Conservation (phyloP, 2,797 vertebrate genomes). For the Lemur catta region DNA sequence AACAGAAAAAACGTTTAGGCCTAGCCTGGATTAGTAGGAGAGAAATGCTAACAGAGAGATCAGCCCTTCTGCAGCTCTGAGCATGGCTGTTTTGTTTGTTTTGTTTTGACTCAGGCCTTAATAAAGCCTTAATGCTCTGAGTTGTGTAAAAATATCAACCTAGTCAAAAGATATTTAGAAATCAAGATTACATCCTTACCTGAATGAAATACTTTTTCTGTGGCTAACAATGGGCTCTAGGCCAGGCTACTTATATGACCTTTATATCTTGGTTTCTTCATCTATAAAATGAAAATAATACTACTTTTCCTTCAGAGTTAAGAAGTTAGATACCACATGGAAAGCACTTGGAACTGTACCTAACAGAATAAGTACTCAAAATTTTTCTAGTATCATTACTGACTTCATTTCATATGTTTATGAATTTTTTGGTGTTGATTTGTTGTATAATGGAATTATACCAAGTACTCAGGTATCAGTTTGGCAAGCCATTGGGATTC, state of each 20-base stretch:
- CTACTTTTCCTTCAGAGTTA: not conserved
- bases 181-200: not conserved
- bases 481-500: not conserved
- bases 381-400: not conserved
- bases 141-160: not conserved
- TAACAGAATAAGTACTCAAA: not conserved
- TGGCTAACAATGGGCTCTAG: not conserved
- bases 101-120: not conserved
- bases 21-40: not conserved
- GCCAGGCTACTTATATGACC: not conserved
- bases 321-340: not conserved
- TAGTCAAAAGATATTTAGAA: not conserved
- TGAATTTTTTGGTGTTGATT: not conserved
- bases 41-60: not conserved
- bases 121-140: not conserved
- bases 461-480: not conserved
- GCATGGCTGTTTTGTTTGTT: not conserved
- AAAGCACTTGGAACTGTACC: not conserved
- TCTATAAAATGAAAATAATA: constrained; percentile 10
- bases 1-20: not conserved
- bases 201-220: not conserved
- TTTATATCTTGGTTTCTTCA: not conserved
- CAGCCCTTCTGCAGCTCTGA: not conserved
- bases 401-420: not conserved
- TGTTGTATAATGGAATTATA: not conserved